These are phyloP conservation scores for Adoxophyes honmai DNA, from an alignment of 1,140 invertebrate species.

Conservation along the genomic window DNA sequence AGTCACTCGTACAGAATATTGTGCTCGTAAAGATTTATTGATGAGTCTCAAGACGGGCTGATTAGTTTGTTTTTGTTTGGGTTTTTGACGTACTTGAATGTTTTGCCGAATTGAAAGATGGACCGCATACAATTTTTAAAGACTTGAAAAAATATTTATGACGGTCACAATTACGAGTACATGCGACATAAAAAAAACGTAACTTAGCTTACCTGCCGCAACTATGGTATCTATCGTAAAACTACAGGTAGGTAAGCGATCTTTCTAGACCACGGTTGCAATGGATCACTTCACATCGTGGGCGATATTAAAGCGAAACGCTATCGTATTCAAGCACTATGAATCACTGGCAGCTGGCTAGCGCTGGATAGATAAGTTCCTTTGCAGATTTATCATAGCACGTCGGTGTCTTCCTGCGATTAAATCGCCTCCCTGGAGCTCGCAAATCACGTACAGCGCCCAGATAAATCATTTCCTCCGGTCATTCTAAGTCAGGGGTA, in stretches of 20 bases:
- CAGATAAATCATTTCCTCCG: slow-evolving; percentile 66
- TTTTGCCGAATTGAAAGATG: background rate
- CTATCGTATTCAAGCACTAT: slow-evolving; percentile 45
- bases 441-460: slow-evolving; percentile 57
- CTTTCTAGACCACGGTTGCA: no score
- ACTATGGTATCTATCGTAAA: no score
- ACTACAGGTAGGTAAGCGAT: no score
- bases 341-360: slow-evolving; percentile 60
- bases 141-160: no score
- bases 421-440: slow-evolving; percentile 45
- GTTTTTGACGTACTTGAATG: background rate
- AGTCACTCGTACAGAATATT: slow-evolving; percentile 34
- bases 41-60: slow-evolving; percentile 27
- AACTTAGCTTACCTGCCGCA: no score
- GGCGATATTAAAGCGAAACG: slow-evolving; percentile 13
- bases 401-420: slow-evolving; percentile 61
- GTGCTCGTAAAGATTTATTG: slow-evolving; percentile 42
- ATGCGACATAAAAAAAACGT: no score
- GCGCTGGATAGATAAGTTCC: slow-evolving; percentile 63
- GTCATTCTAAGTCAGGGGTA: slow-evolving; percentile 33
- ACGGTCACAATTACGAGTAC: no score
- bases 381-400: slow-evolving; percentile 53
- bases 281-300: background rate
- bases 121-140: slow-evolving; percentile 1
- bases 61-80: slow-evolving; percentile 12